phyloP scores from a whole-genome alignment of 1,140 invertebrate species.

The Cyclargus thomasi region DNA sequence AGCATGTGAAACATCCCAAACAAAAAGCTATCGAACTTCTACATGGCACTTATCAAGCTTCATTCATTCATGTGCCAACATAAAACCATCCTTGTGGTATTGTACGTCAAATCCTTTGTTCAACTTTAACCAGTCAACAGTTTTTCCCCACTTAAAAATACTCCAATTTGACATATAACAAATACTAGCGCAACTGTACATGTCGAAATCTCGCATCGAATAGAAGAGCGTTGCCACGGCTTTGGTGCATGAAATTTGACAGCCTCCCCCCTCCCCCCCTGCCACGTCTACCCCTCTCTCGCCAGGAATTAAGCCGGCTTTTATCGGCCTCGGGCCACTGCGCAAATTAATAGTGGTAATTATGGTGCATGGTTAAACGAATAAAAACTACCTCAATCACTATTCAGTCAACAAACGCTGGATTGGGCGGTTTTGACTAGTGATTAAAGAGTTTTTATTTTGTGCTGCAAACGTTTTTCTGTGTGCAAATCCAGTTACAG shows the following conservation, averaged over 20 bases:
- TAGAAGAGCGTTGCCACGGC: constrained; percentile 41
- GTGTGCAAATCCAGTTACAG: too few species aligned
- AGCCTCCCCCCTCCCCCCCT: constrained; percentile 33
- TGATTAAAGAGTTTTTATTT: constrained; percentile 1
- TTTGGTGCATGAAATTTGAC: constrained; percentile 57
- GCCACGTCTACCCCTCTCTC: constrained; percentile 28
- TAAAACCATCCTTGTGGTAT: too few species aligned
- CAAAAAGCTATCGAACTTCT: too few species aligned
- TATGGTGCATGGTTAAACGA: constrained; percentile 36
- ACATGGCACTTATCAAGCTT: too few species aligned
- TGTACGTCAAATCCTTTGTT: too few species aligned
- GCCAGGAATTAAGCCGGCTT: constrained; percentile 43
- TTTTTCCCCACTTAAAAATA: too few species aligned
- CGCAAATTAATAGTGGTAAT: constrained; percentile 54
- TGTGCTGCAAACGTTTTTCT: too few species aligned
- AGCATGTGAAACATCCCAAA: too few species aligned
- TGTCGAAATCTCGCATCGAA: constrained; percentile 34
- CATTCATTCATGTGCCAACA: too few species aligned
- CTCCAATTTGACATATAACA: too few species aligned
- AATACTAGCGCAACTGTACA: constrained; percentile 30
- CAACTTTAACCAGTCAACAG: too few species aligned
- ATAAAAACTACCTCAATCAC: constrained; percentile 39
- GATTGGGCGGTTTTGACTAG: not conserved
- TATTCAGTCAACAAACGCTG: constrained; percentile 20
- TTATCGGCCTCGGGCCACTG: constrained; percentile 40